Conservation (phyloP, 2,113 vertebrate genomes). For the Casuarius casuarius region DNA sequence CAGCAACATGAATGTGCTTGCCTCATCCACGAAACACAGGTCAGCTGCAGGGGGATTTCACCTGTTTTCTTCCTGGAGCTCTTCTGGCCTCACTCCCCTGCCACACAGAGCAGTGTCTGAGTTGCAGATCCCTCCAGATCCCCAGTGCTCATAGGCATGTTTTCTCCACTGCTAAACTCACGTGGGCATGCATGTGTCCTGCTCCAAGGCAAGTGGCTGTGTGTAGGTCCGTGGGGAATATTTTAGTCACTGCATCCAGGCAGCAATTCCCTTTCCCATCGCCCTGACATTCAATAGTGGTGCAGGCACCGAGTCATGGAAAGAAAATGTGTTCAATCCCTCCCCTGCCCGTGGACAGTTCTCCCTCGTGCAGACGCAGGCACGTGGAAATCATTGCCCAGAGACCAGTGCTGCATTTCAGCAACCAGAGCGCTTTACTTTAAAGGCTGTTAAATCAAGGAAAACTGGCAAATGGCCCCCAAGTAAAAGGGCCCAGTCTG, state of each 20-base stretch:
- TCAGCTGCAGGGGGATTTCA: neutral
- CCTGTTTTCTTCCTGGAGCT: neutral
- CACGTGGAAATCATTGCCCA: constrained; percentile 43
- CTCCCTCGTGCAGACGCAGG: neutral
- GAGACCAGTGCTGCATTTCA: neutral
- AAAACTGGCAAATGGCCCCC: neutral
- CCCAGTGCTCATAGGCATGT: neutral
- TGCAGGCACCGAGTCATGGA: constrained; percentile 30
- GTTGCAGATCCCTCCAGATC: neutral
- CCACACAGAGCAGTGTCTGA: fast-evolving
- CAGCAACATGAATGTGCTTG: neutral
- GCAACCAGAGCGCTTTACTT: neutral
- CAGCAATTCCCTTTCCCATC: neutral
- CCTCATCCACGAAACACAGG: neutral
- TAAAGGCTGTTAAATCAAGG: neutral
- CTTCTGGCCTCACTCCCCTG: neutral
- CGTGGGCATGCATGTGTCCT: neutral
- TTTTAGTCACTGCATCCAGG: neutral
- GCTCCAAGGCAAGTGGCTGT: neutral
- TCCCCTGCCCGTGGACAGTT: neutral
- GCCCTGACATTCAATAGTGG: neutral
- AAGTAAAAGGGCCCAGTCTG: neutral
- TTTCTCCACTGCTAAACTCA: neutral
- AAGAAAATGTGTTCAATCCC: constrained; percentile 25
- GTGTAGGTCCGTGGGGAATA: neutral